Evolutionary conservation across 2,113 vertebrate species (phyloP).

Genomic region (Pseudorasbora parva): DNA sequence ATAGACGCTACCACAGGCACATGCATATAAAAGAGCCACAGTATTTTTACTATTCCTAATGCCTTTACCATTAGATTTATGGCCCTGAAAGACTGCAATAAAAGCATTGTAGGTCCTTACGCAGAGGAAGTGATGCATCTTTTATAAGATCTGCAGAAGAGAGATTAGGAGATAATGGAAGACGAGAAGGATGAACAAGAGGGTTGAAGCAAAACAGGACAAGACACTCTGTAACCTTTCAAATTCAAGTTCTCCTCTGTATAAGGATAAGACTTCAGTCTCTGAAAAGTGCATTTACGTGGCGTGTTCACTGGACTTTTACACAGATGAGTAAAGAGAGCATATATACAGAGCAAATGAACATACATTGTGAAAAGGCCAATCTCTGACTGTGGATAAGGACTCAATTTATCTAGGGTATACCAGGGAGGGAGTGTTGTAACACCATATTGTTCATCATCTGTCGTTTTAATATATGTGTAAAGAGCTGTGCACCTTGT

Average conservation of each 20-base stretch:
- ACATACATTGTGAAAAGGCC: not conserved
- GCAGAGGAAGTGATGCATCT: slow-evolving; percentile 20
- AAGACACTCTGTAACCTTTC: slow-evolving; percentile 10
- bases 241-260: not conserved
- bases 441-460: too few species aligned
- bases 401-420: too few species aligned
- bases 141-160: slow-evolving; percentile 23
- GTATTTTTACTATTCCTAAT: slow-evolving; percentile 1
- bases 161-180: slow-evolving; percentile 25
- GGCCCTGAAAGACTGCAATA: slow-evolving; percentile 30
- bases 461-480: too few species aligned
- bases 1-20: not conserved
- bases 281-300: not conserved
- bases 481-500: too few species aligned
- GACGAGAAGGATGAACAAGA: not conserved
- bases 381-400: not conserved
- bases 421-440: too few species aligned
- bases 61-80: slow-evolving; percentile 27
- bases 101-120: slow-evolving; percentile 23
- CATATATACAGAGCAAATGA: not conserved
- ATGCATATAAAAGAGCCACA: slow-evolving; percentile 6
- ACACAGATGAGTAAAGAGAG: not conserved
- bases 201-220: not conserved
- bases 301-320: not conserved
- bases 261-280: not conserved